Evolutionary conservation across 1,140 invertebrate genomes (phyloP).

Genomic region (Saccostrea glomerata): DNA sequence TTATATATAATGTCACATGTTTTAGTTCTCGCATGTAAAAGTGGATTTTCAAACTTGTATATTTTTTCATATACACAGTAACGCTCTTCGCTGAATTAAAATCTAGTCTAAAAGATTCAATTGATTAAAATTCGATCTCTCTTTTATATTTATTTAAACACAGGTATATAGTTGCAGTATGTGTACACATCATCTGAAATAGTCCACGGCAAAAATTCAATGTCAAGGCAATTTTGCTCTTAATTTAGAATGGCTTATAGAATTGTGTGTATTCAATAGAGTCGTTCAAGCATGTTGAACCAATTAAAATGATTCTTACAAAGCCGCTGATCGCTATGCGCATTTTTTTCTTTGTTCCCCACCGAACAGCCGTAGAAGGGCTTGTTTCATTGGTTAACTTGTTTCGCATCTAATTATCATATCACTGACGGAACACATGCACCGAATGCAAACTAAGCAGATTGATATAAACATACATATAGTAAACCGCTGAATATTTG

Average conservation of each 20-base stretch:
- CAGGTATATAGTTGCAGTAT: too few relatives aligned
- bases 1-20: too few relatives aligned
- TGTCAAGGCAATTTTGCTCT: conserved; percentile 14
- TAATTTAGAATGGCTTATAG: not conserved
- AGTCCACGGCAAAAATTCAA: not conserved
- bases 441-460: conserved; percentile 35
- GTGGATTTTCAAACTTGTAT: too few relatives aligned
- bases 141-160: too few relatives aligned
- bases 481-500: conserved; percentile 27
- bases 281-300: conserved; percentile 9
- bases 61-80: too few relatives aligned
- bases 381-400: not conserved
- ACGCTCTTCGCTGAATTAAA: too few relatives aligned
- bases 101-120: too few relatives aligned
- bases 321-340: not conserved
- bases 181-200: too few relatives aligned
- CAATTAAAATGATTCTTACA: conserved; percentile 15
- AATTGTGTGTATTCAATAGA: conserved; percentile 23
- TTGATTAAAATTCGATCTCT: too few relatives aligned
- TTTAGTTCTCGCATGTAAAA: too few relatives aligned
- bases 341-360: conserved; percentile 10
- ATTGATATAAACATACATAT: conserved; percentile 16
- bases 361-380: not conserved
- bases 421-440: conserved; percentile 32
- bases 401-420: not conserved